Base-by-base conservation (phyloP, 64 coral and sea anemone genomes). In the Montipora sp. region DNA sequence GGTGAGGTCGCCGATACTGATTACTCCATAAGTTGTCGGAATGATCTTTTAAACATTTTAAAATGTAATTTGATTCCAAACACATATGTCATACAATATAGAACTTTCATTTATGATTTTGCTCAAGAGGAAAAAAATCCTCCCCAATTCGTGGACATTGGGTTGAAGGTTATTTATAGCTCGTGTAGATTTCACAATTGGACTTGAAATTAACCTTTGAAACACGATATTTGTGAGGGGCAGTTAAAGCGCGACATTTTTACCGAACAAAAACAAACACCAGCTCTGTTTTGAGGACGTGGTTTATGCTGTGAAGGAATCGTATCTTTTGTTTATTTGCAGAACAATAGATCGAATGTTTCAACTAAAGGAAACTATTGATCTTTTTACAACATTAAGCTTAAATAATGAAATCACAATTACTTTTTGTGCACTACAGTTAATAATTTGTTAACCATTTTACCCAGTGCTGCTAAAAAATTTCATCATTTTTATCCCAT, bases 281-380 rank as follows among this genome's bases (percentile, higher is more conserved):
- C 7, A 24, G 3, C 44, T 0, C 22, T n/a, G 11, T 76, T 77
- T 77, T 48, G 15, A 49, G 48, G 45, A 14, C 49, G 75, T 49
- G 43, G 75, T 77, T 2, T 9, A 18, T 77, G 7, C 45, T 71
- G 47, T 50, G 47, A 77, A 48, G 75, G 75, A 77, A 48, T 48
- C 45, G n/a, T 77, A 49, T 76, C 73, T 16, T 76, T 76, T 77
- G 75, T 77, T 77, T 76, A 76, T 76, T 45, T 77, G 15, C 5
- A 27, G 44, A 77, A 77, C 75, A 77, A 47, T 49, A 27, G 15
- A 77, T 77, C 47, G 46, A 27, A 49, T 49, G 5, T 77, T 48
- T 48, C 44, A 77, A 16, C 75, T 48, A 4, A 46, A 77, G 45
- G 45, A 48, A 15, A 46, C 44, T 49, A 22, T 22, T 71, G 5